Percentiles rank a stretch among this genome's conserved stretches.
Evolutionary conservation across 2,113 vertebrate species (phyloP).

Genomic region (Thamnophis sirtalis): DNA sequence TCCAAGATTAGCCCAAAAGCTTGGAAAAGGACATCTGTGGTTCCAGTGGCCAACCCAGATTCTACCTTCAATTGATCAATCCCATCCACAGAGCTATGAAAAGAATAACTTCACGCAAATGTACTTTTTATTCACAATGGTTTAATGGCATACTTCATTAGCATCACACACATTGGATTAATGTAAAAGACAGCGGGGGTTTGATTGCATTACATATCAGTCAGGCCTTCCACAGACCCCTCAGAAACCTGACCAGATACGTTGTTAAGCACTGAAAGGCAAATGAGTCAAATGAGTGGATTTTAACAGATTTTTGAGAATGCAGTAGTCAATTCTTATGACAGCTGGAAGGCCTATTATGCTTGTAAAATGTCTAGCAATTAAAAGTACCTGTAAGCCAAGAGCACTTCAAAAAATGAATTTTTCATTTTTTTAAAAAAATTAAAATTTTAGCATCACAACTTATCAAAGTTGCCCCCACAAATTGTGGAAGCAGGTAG

Average conservation of each 20-base stretch:
- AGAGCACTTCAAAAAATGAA: not conserved
- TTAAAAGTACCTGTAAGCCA: not conserved
- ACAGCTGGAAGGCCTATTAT: not conserved
- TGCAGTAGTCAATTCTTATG: not conserved
- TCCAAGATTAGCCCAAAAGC: not conserved
- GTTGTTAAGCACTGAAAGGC: not conserved
- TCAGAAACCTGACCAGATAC: not conserved
- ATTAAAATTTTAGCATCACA: not conserved
- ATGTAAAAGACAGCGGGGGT: constrained; percentile 30
- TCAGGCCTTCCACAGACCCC: not conserved
- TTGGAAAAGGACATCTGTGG: not conserved
- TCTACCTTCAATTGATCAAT: not conserved
- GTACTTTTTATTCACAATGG: constrained; percentile 15
- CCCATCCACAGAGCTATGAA: not conserved
- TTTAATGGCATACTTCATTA: constrained; percentile 64
- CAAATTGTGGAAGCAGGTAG: not conserved
- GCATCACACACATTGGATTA: constrained; percentile 28
- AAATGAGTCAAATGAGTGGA: not conserved
- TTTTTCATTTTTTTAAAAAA: not conserved
- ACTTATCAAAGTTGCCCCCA: not conserved
- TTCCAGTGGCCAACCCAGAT: accelerated
- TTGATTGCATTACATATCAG: constrained; percentile 43
- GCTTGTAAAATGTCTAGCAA: not conserved
- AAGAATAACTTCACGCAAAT: not conserved
- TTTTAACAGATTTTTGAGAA: not conserved